Base-by-base conservation (phyloP, 1,140 invertebrate species). In the Cydia fagiglandana region DNA sequence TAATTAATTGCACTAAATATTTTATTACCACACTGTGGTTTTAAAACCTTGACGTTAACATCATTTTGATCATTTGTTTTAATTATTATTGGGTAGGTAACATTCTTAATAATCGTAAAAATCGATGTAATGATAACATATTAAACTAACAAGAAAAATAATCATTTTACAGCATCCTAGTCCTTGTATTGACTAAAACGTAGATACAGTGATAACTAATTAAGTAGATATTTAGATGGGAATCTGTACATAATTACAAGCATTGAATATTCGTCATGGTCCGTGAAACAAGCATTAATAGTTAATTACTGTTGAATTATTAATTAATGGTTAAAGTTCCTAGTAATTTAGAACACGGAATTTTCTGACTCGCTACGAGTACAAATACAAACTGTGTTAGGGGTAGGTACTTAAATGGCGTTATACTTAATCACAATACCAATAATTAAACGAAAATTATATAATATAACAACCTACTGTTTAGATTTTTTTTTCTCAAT, bases 281-380 rank as follows among this genome's bases (percentile, higher is more conserved):
- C 66, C 30, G 34, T 12, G n/a, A 17, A 70, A 70, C 66, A 41
- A 38, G 64, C n/a, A 17, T 70, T 70, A 45, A 45, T 70, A 20
- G 66, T 70, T 70, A 41, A 70, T 70, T 70, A n/a, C 34, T 41
- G 66, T 45, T 45, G 66, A 38, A 70, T 70, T 70, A 70, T 38
- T 12, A 70, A 70, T 70, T 70, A 70, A 41, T 45, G 66, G 66
- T 70, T 70, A 38, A 38, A 70, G 34, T 70, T 70, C 66, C 66
- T 70, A 70, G 66, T 70, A 70, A 70, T 70, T 68, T 41, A 10
- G 12, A 20, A 45, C 17, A 30, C 34, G 66, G 66, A 70, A 70
- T 41, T 13, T 45, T 70, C 2, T 41, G 66, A 20, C 34, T 24
- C 56, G 56, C 56, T 12, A 24, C 20, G n/a, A 61, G 17, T n/a